A percentile compares a stretch with the other conserved stretches of the same genome.
Conservation (phyloP, 2,113 vertebrate species). For the Suricata suricatta region DNA sequence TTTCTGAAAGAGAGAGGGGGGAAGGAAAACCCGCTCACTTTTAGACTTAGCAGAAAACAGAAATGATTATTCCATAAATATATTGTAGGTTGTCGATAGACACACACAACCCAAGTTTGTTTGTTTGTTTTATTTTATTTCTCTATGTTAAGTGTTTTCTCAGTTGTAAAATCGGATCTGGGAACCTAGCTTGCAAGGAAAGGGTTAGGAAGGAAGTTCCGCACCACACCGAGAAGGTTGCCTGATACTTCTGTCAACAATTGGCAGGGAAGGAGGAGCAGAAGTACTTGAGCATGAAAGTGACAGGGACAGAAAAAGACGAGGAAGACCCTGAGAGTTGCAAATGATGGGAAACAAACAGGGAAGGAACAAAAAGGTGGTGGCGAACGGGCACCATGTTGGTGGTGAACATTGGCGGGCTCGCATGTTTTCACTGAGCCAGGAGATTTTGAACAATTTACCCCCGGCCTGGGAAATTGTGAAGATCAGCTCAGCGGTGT, state of each 20-base stretch:
- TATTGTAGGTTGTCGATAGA: neutral
- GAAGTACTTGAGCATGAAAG: neutral
- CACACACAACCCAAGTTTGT: neutral
- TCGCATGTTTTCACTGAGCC: neutral
- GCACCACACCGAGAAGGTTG: neutral
- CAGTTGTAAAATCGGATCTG: neutral
- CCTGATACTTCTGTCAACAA: neutral
- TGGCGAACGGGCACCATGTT: neutral
- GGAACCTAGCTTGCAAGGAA: neutral
- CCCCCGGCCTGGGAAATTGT: conserved; percentile 21
- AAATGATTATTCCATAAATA: neutral
- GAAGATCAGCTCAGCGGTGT: conserved; percentile 6
- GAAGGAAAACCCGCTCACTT: neutral
- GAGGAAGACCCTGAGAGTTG: neutral
- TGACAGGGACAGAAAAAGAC: neutral
- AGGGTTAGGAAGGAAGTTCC: neutral
- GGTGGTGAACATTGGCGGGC: neutral
- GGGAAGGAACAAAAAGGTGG: neutral
- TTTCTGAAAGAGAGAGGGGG: neutral
- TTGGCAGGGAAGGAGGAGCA: neutral
- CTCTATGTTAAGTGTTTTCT: neutral
- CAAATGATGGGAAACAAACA: neutral
- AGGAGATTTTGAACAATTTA: conserved; percentile 23
- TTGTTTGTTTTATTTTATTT: neutral
- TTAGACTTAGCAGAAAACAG: neutral